phyloP scores from a whole-genome alignment of 1,140 invertebrate genomes.

The Lutraria rhynchaena region DNA sequence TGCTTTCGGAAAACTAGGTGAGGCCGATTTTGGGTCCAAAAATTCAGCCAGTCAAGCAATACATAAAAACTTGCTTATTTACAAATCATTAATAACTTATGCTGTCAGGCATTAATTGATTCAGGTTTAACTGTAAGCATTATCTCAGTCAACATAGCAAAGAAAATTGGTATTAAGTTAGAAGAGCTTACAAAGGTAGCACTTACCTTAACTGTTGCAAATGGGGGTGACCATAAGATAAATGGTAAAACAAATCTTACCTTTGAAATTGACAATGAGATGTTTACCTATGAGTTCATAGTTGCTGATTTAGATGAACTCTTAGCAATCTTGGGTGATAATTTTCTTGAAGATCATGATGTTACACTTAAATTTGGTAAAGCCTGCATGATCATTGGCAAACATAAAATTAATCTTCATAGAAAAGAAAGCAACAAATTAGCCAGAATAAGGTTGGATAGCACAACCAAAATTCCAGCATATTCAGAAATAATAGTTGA shows the following conservation, averaged over 20 bases:
- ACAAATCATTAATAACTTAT: background rate
- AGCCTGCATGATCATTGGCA: constrained; percentile 19
- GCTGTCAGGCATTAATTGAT: constrained; percentile 6
- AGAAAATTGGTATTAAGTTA: background rate
- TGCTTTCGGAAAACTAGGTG: constrained; percentile 4
- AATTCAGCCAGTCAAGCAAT: background rate
- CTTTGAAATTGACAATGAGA: no score
- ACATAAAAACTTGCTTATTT: background rate
- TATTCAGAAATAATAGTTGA: constrained; percentile 30
- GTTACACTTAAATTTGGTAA: constrained; percentile 41
- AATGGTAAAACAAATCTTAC: background rate
- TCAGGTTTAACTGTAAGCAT: background rate
- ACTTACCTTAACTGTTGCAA: background rate
- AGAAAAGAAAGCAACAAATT: constrained; percentile 31
- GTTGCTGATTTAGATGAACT: no score
- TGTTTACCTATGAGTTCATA: background rate
- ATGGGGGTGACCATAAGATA: background rate
- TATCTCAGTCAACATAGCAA: background rate
- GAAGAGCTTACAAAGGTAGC: background rate
- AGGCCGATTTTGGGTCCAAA: constrained; percentile 4
- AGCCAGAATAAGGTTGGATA: background rate
- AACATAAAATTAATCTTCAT: constrained; percentile 27
- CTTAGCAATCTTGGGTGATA: constrained; percentile 12
- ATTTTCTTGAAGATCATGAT: constrained; percentile 27
- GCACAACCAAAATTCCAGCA: background rate